Percentiles rank a stretch among this genome's conserved stretches.
These are phyloP conservation scores for Aurelia sp. DNA, from an alignment of 30 jellyfish, hydroid and myxozoan genomes.

Conservation along the genomic window DNA sequence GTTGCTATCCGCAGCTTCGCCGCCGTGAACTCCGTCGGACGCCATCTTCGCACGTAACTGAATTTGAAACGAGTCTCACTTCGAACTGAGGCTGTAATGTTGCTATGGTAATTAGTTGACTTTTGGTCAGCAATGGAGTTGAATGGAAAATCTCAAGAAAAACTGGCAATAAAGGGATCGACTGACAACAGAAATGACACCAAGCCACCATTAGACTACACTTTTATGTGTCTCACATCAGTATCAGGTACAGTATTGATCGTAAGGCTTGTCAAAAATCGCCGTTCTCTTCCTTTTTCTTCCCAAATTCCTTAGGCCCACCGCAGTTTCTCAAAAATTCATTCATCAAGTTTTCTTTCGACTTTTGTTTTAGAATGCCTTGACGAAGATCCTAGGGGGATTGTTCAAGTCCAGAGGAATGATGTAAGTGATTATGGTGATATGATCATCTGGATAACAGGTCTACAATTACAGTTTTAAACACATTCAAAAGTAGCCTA, in stretches of 20 bases:
- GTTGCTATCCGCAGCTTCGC: not conserved
- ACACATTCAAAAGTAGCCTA: no score
- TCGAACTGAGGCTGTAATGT: conserved; percentile 6
- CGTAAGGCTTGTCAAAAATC: no score
- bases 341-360: not conserved
- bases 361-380: conserved; percentile 65
- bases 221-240: conserved; percentile 87
- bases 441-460: no score
- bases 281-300: no score
- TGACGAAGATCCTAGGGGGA: conserved; percentile 82
- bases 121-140: not conserved
- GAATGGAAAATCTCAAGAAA: conserved; percentile 61
- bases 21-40: conserved; percentile 6
- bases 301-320: no score
- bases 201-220: conserved; percentile 87
- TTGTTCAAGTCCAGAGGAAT: conserved; percentile 7
- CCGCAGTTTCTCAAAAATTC: no score
- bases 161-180: conserved; percentile 65
- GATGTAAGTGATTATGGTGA: conserved; percentile 12
- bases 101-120: no score
- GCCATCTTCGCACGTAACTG: conserved; percentile 51
- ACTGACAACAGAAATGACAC: conserved; percentile 52
- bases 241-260: conserved; percentile 47
- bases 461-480: no score
- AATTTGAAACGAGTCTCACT: conserved; percentile 10